These are phyloP conservation scores for Panthera tigris DNA, from an alignment of 2,113 vertebrate genomes.

Conservation along the genomic window DNA sequence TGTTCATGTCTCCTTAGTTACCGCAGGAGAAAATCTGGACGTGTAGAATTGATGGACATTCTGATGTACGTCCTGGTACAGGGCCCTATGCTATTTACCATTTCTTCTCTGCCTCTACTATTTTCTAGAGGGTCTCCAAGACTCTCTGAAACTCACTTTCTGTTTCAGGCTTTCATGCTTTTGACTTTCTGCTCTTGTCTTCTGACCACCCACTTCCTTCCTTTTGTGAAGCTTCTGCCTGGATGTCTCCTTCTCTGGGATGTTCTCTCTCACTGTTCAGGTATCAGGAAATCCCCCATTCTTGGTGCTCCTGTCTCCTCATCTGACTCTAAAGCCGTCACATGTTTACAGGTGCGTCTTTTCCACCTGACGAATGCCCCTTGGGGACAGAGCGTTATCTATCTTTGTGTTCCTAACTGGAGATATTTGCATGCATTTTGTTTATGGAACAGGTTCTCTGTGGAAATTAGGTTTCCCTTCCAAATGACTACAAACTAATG, in stretches of 20 bases:
- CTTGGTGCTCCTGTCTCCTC: background rate
- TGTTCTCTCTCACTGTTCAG: background rate
- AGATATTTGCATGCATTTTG: background rate
- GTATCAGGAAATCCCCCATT: background rate
- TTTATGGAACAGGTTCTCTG: no score
- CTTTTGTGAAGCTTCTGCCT: background rate
- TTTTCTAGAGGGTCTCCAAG: background rate
- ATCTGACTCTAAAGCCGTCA: background rate
- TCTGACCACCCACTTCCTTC: background rate
- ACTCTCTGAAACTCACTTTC: background rate
- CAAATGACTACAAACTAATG: background rate
- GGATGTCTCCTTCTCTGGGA: background rate
- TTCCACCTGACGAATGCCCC: background rate
- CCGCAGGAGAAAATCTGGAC: background rate
- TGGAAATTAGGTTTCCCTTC: background rate
- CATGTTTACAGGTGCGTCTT: background rate
- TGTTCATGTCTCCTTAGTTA: background rate
- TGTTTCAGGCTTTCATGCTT: background rate
- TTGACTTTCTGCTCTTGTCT: background rate
- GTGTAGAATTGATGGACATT: background rate
- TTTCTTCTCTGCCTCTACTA: background rate
- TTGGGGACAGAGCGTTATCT: background rate
- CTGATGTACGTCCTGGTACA: fast-evolving
- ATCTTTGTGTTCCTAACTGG: background rate
- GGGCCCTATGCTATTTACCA: background rate